Conservation (phyloP, 2,888 invertebrate genomes). For the Drosophila histrio region DNA sequence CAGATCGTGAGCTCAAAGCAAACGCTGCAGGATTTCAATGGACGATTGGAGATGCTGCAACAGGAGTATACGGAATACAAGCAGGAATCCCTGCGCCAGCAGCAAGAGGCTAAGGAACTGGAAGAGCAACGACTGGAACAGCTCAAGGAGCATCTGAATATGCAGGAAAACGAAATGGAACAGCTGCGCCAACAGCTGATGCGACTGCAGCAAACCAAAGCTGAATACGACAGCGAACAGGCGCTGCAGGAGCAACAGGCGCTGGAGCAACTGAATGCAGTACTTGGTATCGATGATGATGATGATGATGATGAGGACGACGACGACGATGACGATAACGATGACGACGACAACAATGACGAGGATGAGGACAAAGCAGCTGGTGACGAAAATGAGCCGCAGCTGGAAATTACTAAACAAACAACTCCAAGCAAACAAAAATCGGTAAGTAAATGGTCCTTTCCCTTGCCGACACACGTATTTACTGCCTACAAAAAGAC, state of each 20-base stretch:
- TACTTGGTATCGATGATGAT: slow-evolving; percentile 64
- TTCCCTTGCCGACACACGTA: no score
- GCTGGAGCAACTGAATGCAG: slow-evolving; percentile 72
- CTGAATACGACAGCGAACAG: slow-evolving; percentile 71
- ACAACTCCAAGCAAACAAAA: slow-evolving; percentile 32
- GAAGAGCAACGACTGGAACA: slow-evolving; percentile 69
- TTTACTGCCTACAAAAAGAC: no score
- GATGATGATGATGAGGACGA: slow-evolving; percentile 65
- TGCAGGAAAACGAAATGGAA: slow-evolving; percentile 77
- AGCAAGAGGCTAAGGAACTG: slow-evolving; percentile 77
- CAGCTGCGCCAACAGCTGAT: slow-evolving; percentile 77
- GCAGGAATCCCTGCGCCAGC: slow-evolving; percentile 75
- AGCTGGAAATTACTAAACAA: slow-evolving; percentile 6
- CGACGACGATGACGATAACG: slow-evolving; percentile 32
- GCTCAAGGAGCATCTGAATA: slow-evolving; percentile 70
- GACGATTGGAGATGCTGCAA: slow-evolving; percentile 78
- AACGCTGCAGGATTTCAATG: slow-evolving; percentile 86
- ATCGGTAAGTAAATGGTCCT: slow-evolving; percentile 45
- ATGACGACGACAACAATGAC: slow-evolving; percentile 24
- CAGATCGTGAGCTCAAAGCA: slow-evolving; percentile 87
- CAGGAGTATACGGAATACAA: slow-evolving; percentile 81
- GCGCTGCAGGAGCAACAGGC: slow-evolving; percentile 75
- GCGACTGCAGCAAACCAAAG: slow-evolving; percentile 70
- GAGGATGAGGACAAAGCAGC: slow-evolving; percentile 20
- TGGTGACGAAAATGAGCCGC: not conserved